Evolutionary conservation across 2,888 invertebrate species (phyloP).

Genomic region (Eumerus sabulonum): DNA sequence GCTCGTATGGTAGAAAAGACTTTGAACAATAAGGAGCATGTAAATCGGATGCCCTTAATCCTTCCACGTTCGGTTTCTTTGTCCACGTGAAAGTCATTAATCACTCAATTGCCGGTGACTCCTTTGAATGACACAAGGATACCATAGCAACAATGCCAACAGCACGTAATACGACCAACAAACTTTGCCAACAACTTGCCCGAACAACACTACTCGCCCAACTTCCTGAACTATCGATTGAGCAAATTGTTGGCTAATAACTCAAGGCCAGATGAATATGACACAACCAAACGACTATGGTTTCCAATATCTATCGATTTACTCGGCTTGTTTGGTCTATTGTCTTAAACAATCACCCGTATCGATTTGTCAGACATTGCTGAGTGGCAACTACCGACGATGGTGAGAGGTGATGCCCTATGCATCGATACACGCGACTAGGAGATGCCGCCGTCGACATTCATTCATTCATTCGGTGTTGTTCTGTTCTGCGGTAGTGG

Average conservation of each 20-base stretch:
- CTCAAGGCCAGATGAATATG: constrained; percentile 58
- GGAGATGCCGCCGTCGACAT: constrained; percentile 9
- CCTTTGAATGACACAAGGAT: constrained; percentile 42
- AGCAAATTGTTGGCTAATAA: constrained; percentile 43
- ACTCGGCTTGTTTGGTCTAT: constrained; percentile 44
- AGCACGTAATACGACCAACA: constrained; percentile 28
- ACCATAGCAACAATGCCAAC: constrained; percentile 8
- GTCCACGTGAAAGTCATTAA: constrained; percentile 34
- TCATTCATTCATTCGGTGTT: constrained; percentile 25
- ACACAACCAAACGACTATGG: constrained; percentile 27
- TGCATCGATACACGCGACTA: not conserved
- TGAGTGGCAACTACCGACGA: too few species aligned
- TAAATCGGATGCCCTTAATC: too few species aligned
- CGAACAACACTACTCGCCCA: constrained; percentile 36
- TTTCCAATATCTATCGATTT: constrained; percentile 58
- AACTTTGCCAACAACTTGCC: constrained; percentile 3
- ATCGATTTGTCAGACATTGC: too few species aligned
- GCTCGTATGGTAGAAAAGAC: too few species aligned
- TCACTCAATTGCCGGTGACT: constrained; percentile 39
- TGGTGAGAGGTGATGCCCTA: too few species aligned
- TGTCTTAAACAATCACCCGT: not conserved
- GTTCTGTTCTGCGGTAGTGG: constrained; percentile 26
- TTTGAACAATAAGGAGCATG: too few species aligned
- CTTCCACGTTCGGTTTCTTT: constrained; percentile 22
- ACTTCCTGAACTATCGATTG: constrained; percentile 55